These are phyloP conservation scores for Rhinichthys osculus DNA, from an alignment of 2,797 vertebrate species.

Conservation along the genomic window DNA sequence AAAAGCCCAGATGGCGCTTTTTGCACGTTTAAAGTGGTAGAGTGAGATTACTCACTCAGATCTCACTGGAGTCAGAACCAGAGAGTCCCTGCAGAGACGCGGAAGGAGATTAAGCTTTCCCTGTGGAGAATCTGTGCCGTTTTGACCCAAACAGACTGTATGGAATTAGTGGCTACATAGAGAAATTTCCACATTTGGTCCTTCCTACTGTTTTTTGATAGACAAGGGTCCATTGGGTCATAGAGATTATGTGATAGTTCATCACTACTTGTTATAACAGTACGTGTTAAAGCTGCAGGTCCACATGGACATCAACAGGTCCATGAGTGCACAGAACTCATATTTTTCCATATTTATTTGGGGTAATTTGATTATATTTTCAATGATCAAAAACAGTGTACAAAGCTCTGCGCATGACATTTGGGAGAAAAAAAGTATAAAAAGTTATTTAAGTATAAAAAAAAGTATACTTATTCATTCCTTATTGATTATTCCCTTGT, in stretches of 20 bases:
- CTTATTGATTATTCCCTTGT: no score
- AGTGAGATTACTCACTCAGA: constrained; percentile 40
- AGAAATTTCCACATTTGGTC: constrained; percentile 12
- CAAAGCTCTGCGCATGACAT: background rate
- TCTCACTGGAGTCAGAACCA: constrained; percentile 39
- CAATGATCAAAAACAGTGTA: background rate
- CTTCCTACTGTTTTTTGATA: constrained; percentile 7
- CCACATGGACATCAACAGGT: background rate
- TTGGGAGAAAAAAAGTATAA: no score
- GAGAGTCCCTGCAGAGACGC: constrained; percentile 36
- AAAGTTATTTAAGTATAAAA: no score
- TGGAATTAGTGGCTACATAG: constrained; percentile 6
- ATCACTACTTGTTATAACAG: background rate
- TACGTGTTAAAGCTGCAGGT: background rate
- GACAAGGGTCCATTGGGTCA: background rate
- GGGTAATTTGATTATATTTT: background rate
- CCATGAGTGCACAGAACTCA: background rate
- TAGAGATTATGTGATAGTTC: background rate
- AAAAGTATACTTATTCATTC: no score
- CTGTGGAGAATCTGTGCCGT: constrained; percentile 35
- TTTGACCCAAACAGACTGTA: constrained; percentile 49
- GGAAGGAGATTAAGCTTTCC: constrained; percentile 43
- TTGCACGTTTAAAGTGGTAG: constrained; percentile 38
- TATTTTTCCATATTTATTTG: background rate
- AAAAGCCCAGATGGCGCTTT: constrained; percentile 45